Evolutionary conservation across 2,113 vertebrate species (phyloP), one percentile per base, ranked within the genome.

Genomic region (Meles meles): DNA sequence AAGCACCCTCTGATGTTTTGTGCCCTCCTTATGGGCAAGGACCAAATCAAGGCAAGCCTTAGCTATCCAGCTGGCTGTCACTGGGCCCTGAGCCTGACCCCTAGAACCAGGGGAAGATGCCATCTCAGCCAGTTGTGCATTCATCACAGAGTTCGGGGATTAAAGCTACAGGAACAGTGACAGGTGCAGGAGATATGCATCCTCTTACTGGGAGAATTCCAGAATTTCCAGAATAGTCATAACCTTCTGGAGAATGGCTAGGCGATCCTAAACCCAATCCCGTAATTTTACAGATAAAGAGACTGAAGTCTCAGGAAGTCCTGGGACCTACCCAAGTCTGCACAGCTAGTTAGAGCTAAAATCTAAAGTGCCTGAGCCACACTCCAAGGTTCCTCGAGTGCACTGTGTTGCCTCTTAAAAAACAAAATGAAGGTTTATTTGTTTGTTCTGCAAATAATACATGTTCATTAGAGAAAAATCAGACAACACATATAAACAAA

Each of bases 221-320:
- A 86, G 93, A 72, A 71, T 67, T 88, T 86, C 92, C 86, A 5
- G 49, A 77, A 39, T 55, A 63, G 37, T 52, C 29, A 23, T 31
- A 76, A 9, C 44, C 37, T 80, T 71, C 88, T 84, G 15, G 10
- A 81, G 63, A 92, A 82, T 47, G 61, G 27, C 31, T n/a, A 1
- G 49, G 37, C 69, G 23, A 65, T 59, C 74, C n/a, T 42, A 49
- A 81, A 27, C 27, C 27, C 29, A 84, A 27, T 29, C 52, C 13
- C 6, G 2, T 59, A 13, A 44, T 90, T 92, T 97, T 81, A n/a
- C 72, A 94, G 76, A 87, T 49, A 49, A 81, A 72, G 88, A 77
- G 69, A 90, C 57, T 59, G 42, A 86, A 80, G 42, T 80, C 80
- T 67, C 17, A 14, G 47, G 55, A 42, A 42, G 59, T 52, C 85